Percentiles rank a stretch among this genome's conserved stretches.
These are phyloP conservation scores for Puntigrus tetrazona DNA, from an alignment of 2,113 vertebrate genomes.

Conservation along the genomic window DNA sequence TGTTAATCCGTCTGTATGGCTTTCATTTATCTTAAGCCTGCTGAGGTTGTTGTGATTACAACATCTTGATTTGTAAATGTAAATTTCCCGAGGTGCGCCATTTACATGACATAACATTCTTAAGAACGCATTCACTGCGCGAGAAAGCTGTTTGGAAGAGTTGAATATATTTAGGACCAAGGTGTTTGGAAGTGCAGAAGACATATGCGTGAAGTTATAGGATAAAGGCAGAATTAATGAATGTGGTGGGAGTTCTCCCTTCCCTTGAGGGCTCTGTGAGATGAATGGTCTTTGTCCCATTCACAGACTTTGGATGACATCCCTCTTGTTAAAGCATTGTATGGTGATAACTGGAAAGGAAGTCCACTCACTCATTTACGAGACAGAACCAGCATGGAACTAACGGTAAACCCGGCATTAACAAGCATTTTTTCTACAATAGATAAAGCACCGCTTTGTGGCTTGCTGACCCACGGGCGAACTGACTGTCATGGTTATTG, in stretches of 20 bases:
- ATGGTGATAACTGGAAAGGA: conserved; percentile 61
- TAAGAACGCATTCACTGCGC: neutral
- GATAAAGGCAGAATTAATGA: neutral
- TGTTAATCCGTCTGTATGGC: neutral
- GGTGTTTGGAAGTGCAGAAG: neutral
- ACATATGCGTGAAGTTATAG: neutral
- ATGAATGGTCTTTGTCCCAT: conserved; percentile 45
- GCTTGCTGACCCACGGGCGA: conserved; percentile 37
- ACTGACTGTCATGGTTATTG: conserved; percentile 64
- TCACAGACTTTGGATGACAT: conserved; percentile 39
- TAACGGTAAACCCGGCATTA: conserved; percentile 61
- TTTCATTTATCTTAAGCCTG: neutral
- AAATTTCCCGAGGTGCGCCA: neutral
- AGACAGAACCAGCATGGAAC: conserved; percentile 52
- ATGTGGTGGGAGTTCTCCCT: conserved; percentile 21
- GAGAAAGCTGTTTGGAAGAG: neutral
- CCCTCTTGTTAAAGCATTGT: conserved; percentile 45
- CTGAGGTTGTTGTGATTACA: conserved; percentile 1
- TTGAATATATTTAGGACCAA: neutral
- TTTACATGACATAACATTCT: conserved; percentile 9
- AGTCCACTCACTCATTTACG: conserved; percentile 66
- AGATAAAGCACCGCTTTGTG: conserved; percentile 71
- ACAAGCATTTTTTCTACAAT: conserved; percentile 62
- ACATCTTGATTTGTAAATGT: conserved; percentile 17
- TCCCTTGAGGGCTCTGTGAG: conserved; percentile 34